Conservation (phyloP, 35 echinoderm and acorn worm genomes). For the Stichopus chloronotus region DNA sequence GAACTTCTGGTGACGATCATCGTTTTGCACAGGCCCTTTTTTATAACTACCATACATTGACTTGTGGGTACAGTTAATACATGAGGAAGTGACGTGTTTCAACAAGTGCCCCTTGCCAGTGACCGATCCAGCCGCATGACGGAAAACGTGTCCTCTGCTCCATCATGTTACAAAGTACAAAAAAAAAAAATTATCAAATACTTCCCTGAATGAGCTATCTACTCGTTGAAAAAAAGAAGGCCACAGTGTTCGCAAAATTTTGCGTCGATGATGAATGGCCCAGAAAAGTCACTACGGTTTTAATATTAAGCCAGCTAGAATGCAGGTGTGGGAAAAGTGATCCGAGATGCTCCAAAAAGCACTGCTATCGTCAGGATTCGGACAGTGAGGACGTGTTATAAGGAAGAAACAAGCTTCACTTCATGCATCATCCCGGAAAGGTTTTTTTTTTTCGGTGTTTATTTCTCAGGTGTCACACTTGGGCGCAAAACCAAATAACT, state of each 20-base stretch:
- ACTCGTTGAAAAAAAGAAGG: too few species aligned
- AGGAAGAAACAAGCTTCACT: background rate
- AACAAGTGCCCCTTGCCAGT: too few species aligned
- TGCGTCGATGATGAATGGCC: constrained; percentile 34
- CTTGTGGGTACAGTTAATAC: too few species aligned
- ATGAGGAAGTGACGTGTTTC: too few species aligned
- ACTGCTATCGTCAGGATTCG: background rate
- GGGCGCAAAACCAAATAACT: constrained; percentile 59
- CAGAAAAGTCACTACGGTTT: constrained; percentile 22
- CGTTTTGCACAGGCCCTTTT: too few species aligned
- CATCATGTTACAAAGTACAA: too few species aligned
- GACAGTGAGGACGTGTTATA: background rate
- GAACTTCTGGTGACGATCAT: too few species aligned
- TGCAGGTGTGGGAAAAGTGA: constrained; percentile 40
- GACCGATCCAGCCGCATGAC: too few species aligned
- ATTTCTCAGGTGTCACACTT: constrained; percentile 60
- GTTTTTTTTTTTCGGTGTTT: constrained; percentile 12
- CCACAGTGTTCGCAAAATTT: background rate
- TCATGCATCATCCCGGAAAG: constrained; percentile 47
- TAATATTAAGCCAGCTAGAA: constrained; percentile 11
- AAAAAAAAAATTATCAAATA: too few species aligned
- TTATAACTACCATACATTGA: too few species aligned
- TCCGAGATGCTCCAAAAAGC: constrained; percentile 47
- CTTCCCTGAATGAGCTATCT: too few species aligned
- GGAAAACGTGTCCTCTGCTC: too few species aligned